Base-by-base conservation (phyloP, 2,113 vertebrate species). In the Leucopsar rothschildi region DNA sequence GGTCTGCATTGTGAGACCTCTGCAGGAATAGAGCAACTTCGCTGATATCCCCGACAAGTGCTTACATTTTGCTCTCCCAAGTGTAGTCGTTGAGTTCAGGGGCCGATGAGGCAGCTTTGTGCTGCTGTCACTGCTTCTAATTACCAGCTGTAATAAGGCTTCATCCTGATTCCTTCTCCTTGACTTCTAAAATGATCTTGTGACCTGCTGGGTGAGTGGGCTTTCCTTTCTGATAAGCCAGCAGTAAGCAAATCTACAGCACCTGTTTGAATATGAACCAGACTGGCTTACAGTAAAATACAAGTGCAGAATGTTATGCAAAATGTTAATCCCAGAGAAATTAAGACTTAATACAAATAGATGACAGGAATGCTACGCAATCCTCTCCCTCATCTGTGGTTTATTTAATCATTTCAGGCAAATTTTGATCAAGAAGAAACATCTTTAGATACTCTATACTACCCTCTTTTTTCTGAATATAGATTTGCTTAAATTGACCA, bases 91-190 rank as follows among this genome's bases (percentile, higher is more conserved):
- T 83, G 92, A 90, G 60, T 71, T 78, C 78, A 88, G 71, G 37
- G 92, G 60, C 42, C 2, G 0, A 55, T 37, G 57, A 79, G 87
- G 63, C 50, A 91, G 79, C 85, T 93, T 88, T 92, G 47, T 86
- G 71, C 47, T 95, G 56, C 85, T 96, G 87, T 95, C 85, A 49
- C 47, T 80, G 61, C 44, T 94, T 90, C 90, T 95, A 93, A 96
- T 88, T 96, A 95, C 77, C 31, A 65, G 37, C 52, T 92, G 23
- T 86, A 84, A 94, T 82, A 88, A 92, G 60, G 42, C 35, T 94
- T 94, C 71, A 45, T 88, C 79, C 47, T 78, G 56, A 88, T 81
- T 94, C 31, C 52, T 56, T 88, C 71, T 83, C 64, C 42, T 45
- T 59, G 66, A 83, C 78, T 90, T 94, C 81, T 90, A 87, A 96